A percentile compares a stretch with the other conserved stretches of the same genome.
phyloP scores from a whole-genome alignment of 2,113 vertebrate genomes.

The Gnathonemus echidnorhynchus region DNA sequence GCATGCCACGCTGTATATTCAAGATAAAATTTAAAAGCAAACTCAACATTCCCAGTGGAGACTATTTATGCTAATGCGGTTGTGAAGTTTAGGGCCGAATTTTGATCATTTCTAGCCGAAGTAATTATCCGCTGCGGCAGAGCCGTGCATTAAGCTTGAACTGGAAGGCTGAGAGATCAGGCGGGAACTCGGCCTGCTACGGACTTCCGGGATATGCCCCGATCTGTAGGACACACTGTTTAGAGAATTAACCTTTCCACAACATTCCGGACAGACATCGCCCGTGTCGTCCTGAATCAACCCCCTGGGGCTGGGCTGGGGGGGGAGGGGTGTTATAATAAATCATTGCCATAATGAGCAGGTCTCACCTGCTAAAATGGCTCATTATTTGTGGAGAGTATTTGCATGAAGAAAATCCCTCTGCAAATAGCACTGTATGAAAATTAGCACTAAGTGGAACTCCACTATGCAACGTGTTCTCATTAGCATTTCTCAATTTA shows the following conservation, averaged over 20 bases:
- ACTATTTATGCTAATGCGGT: constrained; percentile 9
- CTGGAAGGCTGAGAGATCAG: background rate
- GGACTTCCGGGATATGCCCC: background rate
- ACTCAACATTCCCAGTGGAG: constrained; percentile 5
- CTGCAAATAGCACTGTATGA: constrained; percentile 1
- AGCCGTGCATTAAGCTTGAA: background rate
- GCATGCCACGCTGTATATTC: background rate
- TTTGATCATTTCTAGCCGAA: constrained; percentile 11
- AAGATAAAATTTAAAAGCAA: constrained; percentile 13
- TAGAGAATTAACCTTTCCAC: background rate
- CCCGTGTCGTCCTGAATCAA: background rate
- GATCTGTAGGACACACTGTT: background rate
- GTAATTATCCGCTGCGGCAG: background rate
- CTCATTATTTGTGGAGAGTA: background rate
- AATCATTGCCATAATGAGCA: background rate
- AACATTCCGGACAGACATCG: background rate
- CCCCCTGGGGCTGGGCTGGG: background rate
- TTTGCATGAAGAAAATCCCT: background rate
- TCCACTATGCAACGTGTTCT: background rate
- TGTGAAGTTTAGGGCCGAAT: constrained; percentile 1
- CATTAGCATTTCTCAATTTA: background rate
- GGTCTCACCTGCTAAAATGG: background rate
- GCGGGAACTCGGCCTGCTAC: background rate
- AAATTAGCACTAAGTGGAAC: background rate
- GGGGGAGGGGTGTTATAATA: background rate